Base-by-base conservation (phyloP, 2,888 invertebrate genomes). In the Isoperla grammatica region DNA sequence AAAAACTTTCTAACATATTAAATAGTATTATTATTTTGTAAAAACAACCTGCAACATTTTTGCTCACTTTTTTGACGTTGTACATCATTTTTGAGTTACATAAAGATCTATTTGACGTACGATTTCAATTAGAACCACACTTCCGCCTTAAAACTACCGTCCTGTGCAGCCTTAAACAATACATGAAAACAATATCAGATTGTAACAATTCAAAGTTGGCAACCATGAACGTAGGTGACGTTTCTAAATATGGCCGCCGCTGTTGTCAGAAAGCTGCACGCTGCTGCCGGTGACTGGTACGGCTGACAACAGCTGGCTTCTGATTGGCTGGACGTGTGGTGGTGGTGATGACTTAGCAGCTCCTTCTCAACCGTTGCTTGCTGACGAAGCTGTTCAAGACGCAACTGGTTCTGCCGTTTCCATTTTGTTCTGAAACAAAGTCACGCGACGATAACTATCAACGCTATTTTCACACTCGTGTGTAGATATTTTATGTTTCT, bases 311-410 rank as follows among this genome's bases (percentile, higher is more conserved):
- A 78, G 72, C 29, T 67, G 8, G 1, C 73, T 72, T 2, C 71
- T 65, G 70, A 43, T 70, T 70, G 15, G 72, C 74, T 65, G 74
- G 76, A 11, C 71, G 69, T 8, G 71, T 60, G 57, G 63, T 63
- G 69, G 68, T 57, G 69, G 59, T 54, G 67, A 57, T 39, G 67
- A 12, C 70, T 68, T 11, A 83, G 72, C 15, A 81, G 71, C 67
- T 86, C 85, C 71, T 89, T 89, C 69, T 88, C 88, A 50, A 84
- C 81, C 11, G 85, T 84, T 22, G 90, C 89, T 71, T 92, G 90
- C 70, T 92, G 90, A 0, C 93, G 84, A 6, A 93, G 75, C 71
- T 93, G 92, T 70, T 93, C 92, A 58, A 92, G 71, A 0, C 92
- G 83, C 48, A 93, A 78, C 69, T 94, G 94, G 73, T 93, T 94